Base-by-base conservation (phyloP, 1,140 invertebrate genomes). In the Diachasma alloeum region DNA sequence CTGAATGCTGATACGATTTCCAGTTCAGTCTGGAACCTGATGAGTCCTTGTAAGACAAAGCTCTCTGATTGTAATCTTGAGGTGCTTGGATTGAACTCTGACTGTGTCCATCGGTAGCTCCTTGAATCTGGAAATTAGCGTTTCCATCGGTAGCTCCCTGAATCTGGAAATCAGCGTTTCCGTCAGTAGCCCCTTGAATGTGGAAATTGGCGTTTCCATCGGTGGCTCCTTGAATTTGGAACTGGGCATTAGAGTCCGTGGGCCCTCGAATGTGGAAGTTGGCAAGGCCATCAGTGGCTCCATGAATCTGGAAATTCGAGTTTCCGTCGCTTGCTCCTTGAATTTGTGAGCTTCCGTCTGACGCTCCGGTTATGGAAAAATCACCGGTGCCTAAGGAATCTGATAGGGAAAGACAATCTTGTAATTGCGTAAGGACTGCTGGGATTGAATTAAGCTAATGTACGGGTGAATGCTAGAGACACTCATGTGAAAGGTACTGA, bases 21-120 rank as follows among this genome's bases (percentile, higher is more conserved):
- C 89, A 90, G 37, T 88, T 89, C 0, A 89, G 84, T 63, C 83
- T 84, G 1, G 84, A 77, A 56, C 89, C 89, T 89, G 66, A 75
- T 75, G 9, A 17, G 68, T 56, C 68, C 13, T 42, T 74, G 44
- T 56, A 24, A 10, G 31, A 15, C 11, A 63, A 59, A 17, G 24
- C 1, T 63, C 59, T 63, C 15, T 63, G 86, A 80, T 89, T 86
- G 72, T 85, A 80, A 71, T 90, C 89, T 19, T 89, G 63, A n/a
- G 82, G 72, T 17, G 81, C 83, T 63, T 88, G 86, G 59, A 87
- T 84, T 0, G 83, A 84, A n/a, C 84, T 85, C 36, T 85, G 80
- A 11, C 81, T 80, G 48, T 83, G 63, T 0, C 48, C 81, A 48
- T 72, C 79, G 56, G 75, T 79, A 19, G 66, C 75, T 77, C 26